Base-by-base conservation (phyloP, 2,113 vertebrate species). In the Embiotoca jacksoni region DNA sequence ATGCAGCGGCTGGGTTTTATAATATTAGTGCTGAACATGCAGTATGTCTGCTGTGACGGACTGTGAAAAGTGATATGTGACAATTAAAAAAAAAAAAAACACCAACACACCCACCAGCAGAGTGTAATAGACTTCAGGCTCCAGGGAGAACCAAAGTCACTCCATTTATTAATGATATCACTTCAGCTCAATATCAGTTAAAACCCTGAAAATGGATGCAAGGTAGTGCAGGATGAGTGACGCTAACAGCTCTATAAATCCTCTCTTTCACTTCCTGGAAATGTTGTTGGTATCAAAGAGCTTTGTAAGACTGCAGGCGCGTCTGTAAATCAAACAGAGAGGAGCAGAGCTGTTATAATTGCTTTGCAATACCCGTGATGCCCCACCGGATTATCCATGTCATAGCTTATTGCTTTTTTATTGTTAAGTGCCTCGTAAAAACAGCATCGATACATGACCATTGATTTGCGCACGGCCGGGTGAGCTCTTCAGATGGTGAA, bases 361-460 rank as follows among this genome's bases (percentile, higher is more conserved):
- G 89, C 85, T 81, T 75, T 84, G 76, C 72, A 80, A 85, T 81
- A 71, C 78, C 73, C 71, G 64, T 59, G 90, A 89, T 89, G 86
- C 78, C 83, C 88, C 72, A 66, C 31, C 50, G 36, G 83, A 90
- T 93, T 92, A 90, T 88, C 80, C 72, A 62, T 88, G 90, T 91
- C 90, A 82, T 80, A 91, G 82, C 75, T 91, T 88, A 92, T 92
- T 89, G 92, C 82, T 84, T 91, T 92, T 91, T 90, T 85, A 91
- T 91, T 91, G 84, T 91, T 91, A 90, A 92, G 86, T 88, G 88
- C 75, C 88, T 85, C 88, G 67, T 92, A 89, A 92, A 91, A 89
- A 74, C 31, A 6, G 72, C 86, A 82, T 92, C 61, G 64, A 92
- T 92, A 91, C 78, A 74, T 76, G 80, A 76, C 62, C 87, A 88